A percentile compares a stretch with the other conserved stretches of the same genome.
These are phyloP conservation scores for Gallinago paraguaiae DNA, from an alignment of 2,113 vertebrate genomes.

Conservation along the genomic window DNA sequence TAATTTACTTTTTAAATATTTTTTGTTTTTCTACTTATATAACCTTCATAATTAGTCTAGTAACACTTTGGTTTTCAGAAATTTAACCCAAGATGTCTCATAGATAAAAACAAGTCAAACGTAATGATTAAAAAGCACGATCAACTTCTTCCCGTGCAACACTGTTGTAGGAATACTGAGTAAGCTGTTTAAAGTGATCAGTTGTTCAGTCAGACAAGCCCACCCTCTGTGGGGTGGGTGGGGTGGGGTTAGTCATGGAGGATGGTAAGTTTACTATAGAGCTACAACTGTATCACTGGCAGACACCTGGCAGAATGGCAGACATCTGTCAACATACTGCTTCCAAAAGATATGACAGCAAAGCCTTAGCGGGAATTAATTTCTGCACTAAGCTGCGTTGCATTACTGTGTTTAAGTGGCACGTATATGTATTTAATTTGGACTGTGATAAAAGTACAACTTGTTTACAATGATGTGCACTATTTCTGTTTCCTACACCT, in stretches of 20 bases:
- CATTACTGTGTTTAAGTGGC: not conserved
- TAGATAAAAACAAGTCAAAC: not conserved
- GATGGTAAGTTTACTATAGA: not conserved
- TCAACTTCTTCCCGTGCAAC: not conserved
- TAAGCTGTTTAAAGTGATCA: not conserved
- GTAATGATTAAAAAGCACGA: not conserved
- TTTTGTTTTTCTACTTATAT: not conserved
- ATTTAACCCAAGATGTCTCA: not conserved
- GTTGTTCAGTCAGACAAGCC: not conserved
- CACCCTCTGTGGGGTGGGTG: not conserved
- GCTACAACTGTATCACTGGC: not conserved
- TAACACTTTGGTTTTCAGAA: not conserved
- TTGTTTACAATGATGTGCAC: rapidly evolving
- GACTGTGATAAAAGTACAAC: not conserved
- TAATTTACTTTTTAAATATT: not conserved
- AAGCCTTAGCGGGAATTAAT: not conserved
- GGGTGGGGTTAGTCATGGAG: not conserved
- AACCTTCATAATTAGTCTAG: not conserved
- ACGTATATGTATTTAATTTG: not conserved
- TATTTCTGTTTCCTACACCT: not conserved
- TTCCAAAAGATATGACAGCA: not conserved
- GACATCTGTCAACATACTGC: not conserved
- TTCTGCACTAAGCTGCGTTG: not conserved
- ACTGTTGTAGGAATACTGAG: not conserved
- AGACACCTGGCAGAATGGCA: not conserved